These are phyloP conservation scores for Amiota mariae DNA, from an alignment of 2,888 invertebrate genomes.

Conservation along the genomic window DNA sequence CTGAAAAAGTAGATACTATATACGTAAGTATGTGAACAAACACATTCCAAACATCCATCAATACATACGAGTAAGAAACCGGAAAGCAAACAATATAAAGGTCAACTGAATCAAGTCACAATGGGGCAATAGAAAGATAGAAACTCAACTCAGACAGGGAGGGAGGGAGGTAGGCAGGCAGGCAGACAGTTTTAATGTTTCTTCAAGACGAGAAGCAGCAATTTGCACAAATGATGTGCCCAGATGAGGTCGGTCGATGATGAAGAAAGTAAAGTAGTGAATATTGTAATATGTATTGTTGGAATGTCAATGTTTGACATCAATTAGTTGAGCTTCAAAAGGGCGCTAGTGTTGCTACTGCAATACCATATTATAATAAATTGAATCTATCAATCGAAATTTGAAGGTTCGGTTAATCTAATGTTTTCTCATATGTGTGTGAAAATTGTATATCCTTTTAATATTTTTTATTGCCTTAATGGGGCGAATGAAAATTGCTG, in stretches of 20 bases:
- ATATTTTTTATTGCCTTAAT: too few species aligned
- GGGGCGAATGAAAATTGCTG: conserved; percentile 46
- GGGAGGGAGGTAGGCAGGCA: too few species aligned
- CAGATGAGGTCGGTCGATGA: background rate
- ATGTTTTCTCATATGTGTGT: too few species aligned
- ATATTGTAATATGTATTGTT: background rate
- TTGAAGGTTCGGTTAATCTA: background rate
- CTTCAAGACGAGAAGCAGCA: background rate
- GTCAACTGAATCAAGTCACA: background rate
- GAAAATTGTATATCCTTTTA: too few species aligned
- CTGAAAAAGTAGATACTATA: background rate
- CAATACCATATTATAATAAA: too few species aligned
- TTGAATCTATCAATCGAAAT: background rate
- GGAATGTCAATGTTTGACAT: conserved; percentile 21
- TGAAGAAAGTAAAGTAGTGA: background rate
- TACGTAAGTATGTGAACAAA: background rate
- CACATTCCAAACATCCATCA: background rate
- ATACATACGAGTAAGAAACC: background rate
- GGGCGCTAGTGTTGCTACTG: too few species aligned
- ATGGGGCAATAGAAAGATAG: background rate
- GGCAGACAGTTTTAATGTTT: background rate
- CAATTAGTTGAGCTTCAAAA: background rate
- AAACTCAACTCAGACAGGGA: too few species aligned
- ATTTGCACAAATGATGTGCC: conserved; percentile 4
- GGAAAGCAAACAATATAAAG: conserved; percentile 23